Percentiles rank a stretch among this genome's conserved stretches.
Conservation (phyloP, 2,888 invertebrate species). For the Ichneumoninae sp. region DNA sequence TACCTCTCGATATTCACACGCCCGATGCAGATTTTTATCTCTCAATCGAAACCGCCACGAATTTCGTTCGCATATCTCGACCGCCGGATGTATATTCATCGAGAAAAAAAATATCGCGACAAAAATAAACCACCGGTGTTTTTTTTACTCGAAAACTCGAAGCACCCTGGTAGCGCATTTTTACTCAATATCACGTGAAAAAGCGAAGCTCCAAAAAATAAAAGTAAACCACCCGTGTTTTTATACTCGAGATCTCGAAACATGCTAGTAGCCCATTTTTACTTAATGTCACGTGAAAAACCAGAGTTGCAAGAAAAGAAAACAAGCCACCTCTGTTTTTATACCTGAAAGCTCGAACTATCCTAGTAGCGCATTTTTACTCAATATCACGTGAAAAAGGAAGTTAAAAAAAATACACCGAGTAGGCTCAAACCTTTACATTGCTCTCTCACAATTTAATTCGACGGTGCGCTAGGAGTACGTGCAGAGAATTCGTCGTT, state of each 20-base stretch:
- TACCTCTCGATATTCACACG: slow-evolving; percentile 46
- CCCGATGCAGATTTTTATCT: slow-evolving; percentile 27
- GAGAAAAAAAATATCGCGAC: not conserved
- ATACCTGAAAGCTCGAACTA: not conserved
- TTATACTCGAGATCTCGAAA: not conserved
- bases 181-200: not conserved
- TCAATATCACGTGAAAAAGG: not conserved
- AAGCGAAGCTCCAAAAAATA: too few relatives aligned
- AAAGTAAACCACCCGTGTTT: too few relatives aligned
- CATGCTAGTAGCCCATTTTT: not conserved
- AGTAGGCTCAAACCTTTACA: not conserved
- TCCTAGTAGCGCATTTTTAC: not conserved
- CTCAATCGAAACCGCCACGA: slow-evolving; percentile 1
- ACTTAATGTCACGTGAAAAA: not conserved
- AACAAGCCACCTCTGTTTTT: too few relatives aligned
- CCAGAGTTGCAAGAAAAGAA: too few relatives aligned
- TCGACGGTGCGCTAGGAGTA: not conserved
- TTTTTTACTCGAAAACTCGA: not conserved
- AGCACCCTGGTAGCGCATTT: not conserved
- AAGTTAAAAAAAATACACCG: not conserved
- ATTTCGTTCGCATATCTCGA: not conserved
- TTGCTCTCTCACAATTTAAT: not conserved
- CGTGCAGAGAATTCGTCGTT: not conserved
- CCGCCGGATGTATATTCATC: not conserved
- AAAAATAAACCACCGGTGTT: not conserved